Evolutionary conservation across 2,888 invertebrate species (phyloP), one percentile per base, ranked within the genome.

Genomic region (Aquatica leii): DNA sequence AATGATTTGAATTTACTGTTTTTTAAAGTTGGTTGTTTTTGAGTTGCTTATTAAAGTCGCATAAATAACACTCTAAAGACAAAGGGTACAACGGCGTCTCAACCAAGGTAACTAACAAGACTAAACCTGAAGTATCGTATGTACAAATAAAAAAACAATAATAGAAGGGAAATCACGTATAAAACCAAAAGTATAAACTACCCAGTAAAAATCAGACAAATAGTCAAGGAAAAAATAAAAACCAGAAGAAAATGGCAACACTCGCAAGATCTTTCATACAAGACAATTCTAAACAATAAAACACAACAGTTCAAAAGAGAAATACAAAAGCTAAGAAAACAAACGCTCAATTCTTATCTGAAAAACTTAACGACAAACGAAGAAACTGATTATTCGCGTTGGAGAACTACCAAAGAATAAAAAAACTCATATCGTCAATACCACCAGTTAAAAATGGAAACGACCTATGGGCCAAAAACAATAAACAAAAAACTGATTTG

Each of bases 401-500:
- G 15, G 20, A 48, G 9, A 48, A 14, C 48, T 48, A 48, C 48
- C 48, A 48, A 48, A 46, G 46, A 14, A 15, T 46, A n/a, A 20
- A 49, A 24, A 18, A 46, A 59, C 43, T 56, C 43, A 37, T 54
- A 31, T 34, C 34, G 31, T 24, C 55, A 37, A 63, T 54, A 18
- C 61, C 68, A 9, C 68, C 70, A 0, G 66, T 73, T 1, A 59
- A 55, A 24, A 54, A 46, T 5, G 31, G 17, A 11, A 57, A 67
- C n/a, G 62, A 62, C 5, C 59, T 11, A 11, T 72, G 66, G n/a
- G 71, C 66, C 67, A 53, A 51, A 61, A 62, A 56, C 4, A 59
- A 67, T 24, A n/a, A 46, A 2, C 64, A 71, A 52, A 73, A 72
- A 57, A 69, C 70, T 5, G 52, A 66, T 2, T 18, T 62, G 1